Evolutionary conservation across 1,140 invertebrate genomes (phyloP).

Genomic region (Drosophila serrata): DNA sequence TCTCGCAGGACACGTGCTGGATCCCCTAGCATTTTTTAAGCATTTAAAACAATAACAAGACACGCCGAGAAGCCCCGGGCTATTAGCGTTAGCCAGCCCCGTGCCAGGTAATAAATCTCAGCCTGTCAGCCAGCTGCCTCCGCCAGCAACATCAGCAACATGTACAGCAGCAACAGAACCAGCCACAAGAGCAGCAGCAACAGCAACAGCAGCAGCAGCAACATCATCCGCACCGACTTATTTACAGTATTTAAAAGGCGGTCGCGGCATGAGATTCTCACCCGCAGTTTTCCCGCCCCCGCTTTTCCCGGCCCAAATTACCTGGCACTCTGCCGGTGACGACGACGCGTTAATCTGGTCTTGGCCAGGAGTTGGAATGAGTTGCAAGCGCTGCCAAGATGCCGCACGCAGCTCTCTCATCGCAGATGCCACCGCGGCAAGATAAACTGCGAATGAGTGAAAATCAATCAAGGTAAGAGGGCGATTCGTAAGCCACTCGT

Average conservation of each 20-base stretch:
- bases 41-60: conserved; percentile 70
- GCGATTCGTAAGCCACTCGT: conserved; percentile 14
- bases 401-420: conserved; percentile 12
- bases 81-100: conserved; percentile 62
- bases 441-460: conserved; percentile 52
- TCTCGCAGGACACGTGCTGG: conserved; percentile 38
- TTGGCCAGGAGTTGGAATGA: conserved; percentile 12
- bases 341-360: conserved; percentile 49
- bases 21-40: conserved; percentile 55
- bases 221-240: conserved; percentile 36
- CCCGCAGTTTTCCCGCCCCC: conserved; percentile 4
- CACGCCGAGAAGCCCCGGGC: conserved; percentile 40
- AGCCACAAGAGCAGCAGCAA: conserved; percentile 6
- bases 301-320: conserved; percentile 50
- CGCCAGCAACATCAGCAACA: conserved; percentile 23
- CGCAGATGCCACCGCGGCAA: conserved; percentile 25
- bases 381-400: conserved; percentile 11
- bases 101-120: conserved; percentile 72
- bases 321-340: conserved; percentile 33
- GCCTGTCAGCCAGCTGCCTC: conserved; percentile 65
- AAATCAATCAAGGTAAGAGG: conserved; percentile 36
- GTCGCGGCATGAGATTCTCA: conserved; percentile 26
- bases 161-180: conserved; percentile 5
- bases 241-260: conserved; percentile 48
- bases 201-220: conserved; percentile 10